Evolutionary conservation across 2,797 vertebrate species (phyloP), one percentile per base, ranked within the genome.

Genomic region (Tokudaia tokunoshimensis): DNA sequence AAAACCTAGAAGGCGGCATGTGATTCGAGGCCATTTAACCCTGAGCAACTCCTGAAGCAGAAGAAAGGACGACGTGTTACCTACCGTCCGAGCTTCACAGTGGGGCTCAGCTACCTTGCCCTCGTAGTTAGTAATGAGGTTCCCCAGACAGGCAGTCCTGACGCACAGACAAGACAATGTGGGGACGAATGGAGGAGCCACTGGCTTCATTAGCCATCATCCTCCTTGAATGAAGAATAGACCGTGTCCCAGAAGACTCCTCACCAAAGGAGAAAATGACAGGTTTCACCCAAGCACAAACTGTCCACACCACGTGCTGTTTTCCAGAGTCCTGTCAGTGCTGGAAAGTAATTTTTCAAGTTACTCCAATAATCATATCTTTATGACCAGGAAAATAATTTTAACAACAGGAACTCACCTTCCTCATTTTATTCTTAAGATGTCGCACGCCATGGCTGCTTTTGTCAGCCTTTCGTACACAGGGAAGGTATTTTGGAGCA

Each of bases 381-480:
- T 90, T 72, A 44, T 4, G 47, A 44, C n/a, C 7, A 52, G 37
- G 67, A 63, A 95, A 41, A 8, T 29, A 10, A 14, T 61, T 41
- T 52, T 52, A 31, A 15, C 72, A 29, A 7, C 59, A n/a, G 47
- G 14, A 31, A 2, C 37, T 6, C 22, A 6, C 65, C 63, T 65
- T 47, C 41, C 7, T 34, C 70, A 1, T 7, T 72, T 67, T 47
- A 52, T 59, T 61, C 34, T 72, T 59, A 83, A 37, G 37, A 67
- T 6, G 83, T 34, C 15, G 4, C 24, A 37, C 14, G 31, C 11
- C 63, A 0, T 14, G 3, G 6, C 80, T 85, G 74, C 94, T 86
- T n/a, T 65, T 95, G 2, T 72, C 92, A 34, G 91, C 41, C 72
- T 94, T 95, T 88, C 85, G 37, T 89, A 67, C n/a, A 92, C 83